phyloP scores from a whole-genome alignment of 2,888 invertebrate genomes.

The Aphrophora alni region DNA sequence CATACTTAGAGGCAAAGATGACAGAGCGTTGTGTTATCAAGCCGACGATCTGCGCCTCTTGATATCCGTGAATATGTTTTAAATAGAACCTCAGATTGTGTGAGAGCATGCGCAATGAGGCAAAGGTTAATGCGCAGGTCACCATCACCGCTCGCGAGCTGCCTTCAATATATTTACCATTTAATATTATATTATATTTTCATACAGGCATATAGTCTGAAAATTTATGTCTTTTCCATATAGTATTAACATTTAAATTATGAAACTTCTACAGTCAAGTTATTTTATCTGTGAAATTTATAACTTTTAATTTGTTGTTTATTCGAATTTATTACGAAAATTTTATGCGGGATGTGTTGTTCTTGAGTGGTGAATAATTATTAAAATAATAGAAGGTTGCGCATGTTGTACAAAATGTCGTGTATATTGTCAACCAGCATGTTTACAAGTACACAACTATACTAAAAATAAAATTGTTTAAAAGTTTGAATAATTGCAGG shows the following conservation, averaged over 20 bases:
- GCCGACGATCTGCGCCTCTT: not conserved
- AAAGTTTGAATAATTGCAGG: no score
- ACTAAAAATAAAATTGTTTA: no score
- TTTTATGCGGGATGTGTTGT: not conserved
- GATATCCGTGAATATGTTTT: constrained; percentile 6
- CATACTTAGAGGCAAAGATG: not conserved
- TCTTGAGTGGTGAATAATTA: not conserved
- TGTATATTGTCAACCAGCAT: no score
- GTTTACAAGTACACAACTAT: no score
- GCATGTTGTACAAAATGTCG: no score
- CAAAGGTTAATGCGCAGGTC: not conserved
- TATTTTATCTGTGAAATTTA: not conserved
- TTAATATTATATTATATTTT: constrained; percentile 7
- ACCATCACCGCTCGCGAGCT: not conserved
- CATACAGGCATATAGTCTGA: not conserved
- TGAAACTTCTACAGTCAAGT: not conserved
- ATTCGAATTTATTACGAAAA: not conserved
- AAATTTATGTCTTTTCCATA: constrained; percentile 5
- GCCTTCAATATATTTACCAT: not conserved
- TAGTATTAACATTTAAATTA: constrained; percentile 3
- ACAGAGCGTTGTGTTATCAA: not conserved
- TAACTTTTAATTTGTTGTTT: not conserved
- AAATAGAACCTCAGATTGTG: constrained; percentile 6
- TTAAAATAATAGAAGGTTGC: no score
- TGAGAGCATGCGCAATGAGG: not conserved